phyloP scores from a whole-genome alignment of 1,140 invertebrate genomes.

The Lycorma delicatula region DNA sequence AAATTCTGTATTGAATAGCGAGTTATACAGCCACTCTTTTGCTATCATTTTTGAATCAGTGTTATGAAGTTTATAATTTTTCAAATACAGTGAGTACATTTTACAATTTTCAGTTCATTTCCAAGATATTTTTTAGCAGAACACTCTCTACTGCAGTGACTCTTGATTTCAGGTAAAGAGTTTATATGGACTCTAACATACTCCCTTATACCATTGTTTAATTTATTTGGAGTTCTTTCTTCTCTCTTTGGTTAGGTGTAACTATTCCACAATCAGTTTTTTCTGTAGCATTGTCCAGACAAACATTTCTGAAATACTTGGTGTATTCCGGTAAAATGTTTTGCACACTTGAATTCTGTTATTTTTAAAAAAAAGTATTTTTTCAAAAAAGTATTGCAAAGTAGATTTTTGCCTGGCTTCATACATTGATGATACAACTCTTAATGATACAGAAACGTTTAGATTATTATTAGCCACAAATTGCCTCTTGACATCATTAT shows the following conservation, averaged over 20 bases:
- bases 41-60: background rate
- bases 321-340: slow-evolving; percentile 16
- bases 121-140: slow-evolving; percentile 14
- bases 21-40: slow-evolving; percentile 11
- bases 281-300: slow-evolving; percentile 3
- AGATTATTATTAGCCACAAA: background rate
- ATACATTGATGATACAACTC: background rate
- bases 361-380: too few species aligned
- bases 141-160: slow-evolving; percentile 17
- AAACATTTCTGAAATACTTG: slow-evolving; percentile 6
- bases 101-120: slow-evolving; percentile 9
- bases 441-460: background rate
- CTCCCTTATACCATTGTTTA: slow-evolving; percentile 11
- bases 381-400: slow-evolving; percentile 9
- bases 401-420: background rate
- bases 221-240: slow-evolving; percentile 13
- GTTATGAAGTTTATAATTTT: slow-evolving; percentile 1
- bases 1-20: slow-evolving; percentile 13
- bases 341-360: slow-evolving; percentile 12
- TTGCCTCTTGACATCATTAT: slow-evolving; percentile 10
- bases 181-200: slow-evolving; percentile 12
- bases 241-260: slow-evolving; percentile 13
- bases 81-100: slow-evolving; percentile 3
- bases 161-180: slow-evolving; percentile 10
- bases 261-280: slow-evolving; percentile 11